These are phyloP conservation scores for Sinotaia quadrata DNA, from an alignment of 2,888 invertebrate genomes.

Conservation along the genomic window DNA sequence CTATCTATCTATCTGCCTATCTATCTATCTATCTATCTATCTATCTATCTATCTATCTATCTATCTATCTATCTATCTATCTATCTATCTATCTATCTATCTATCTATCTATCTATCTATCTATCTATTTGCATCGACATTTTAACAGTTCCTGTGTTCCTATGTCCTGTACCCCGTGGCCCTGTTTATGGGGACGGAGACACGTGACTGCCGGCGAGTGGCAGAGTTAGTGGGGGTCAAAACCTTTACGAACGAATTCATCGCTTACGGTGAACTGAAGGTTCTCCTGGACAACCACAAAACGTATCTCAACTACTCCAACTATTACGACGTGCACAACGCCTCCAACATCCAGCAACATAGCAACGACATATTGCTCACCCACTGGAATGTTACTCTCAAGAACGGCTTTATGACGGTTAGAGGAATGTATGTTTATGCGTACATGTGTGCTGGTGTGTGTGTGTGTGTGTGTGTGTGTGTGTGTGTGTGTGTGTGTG, in stretches of 20 bases:
- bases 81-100: no score
- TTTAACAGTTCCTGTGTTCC: conserved; percentile 78
- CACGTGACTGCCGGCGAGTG: conserved; percentile 81
- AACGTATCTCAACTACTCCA: conserved; percentile 15
- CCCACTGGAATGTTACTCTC: conserved; percentile 13
- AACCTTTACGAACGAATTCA: conserved; percentile 92
- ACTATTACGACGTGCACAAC: not conserved
- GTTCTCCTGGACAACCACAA: conserved; percentile 13
- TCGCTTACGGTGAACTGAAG: conserved; percentile 79
- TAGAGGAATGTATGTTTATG: no score
- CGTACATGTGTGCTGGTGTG: not conserved
- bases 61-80: no score
- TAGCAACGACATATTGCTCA: conserved; percentile 16
- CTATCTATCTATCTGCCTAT: no score
- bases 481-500: not conserved
- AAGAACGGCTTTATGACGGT: conserved; percentile 15
- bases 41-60: no score
- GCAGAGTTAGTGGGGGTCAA: conserved; percentile 90
- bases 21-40: no score
- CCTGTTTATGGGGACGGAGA: conserved; percentile 84
- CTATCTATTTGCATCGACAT: no score
- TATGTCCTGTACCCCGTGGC: conserved; percentile 92
- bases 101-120: no score
- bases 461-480: not conserved
- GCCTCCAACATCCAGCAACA: conserved; percentile 2